Evolutionary conservation across 2,888 invertebrate genomes (phyloP).

Genomic region (Eulithis prunata): DNA sequence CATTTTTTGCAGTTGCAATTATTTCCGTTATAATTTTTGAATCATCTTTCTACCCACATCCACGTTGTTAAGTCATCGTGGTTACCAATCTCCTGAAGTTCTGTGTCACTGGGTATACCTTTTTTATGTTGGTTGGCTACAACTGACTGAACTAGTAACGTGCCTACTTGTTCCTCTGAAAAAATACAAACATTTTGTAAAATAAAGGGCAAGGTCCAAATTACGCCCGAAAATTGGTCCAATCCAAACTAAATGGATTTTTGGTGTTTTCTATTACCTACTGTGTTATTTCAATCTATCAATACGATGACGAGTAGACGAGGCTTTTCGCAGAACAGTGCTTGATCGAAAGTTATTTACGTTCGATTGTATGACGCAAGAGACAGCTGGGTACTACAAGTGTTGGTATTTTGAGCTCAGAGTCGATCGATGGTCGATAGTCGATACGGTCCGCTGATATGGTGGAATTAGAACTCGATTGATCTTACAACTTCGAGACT

Average conservation of each 20-base stretch:
- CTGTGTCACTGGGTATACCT: too few relatives aligned
- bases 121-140: too few relatives aligned
- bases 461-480: conserved; percentile 23
- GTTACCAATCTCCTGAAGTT: background rate
- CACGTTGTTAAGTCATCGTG: conserved; percentile 1
- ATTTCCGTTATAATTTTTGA: conserved; percentile 12
- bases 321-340: conserved; percentile 19
- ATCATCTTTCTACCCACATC: conserved; percentile 13
- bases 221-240: background rate
- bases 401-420: conserved; percentile 57
- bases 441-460: conserved; percentile 14
- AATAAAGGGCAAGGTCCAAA: too few relatives aligned
- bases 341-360: conserved; percentile 41
- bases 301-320: background rate
- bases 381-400: conserved; percentile 64
- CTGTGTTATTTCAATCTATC: background rate
- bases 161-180: too few relatives aligned
- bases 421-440: conserved; percentile 38
- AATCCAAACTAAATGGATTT: background rate
- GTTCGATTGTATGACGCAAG: conserved; percentile 58
- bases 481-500: conserved; percentile 9
- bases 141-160: too few relatives aligned
- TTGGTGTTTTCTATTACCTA: background rate
- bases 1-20: background rate
- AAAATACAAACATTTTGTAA: too few relatives aligned